Conservation (phyloP, 2,797 vertebrate species). For the Schizothorax lantsangensis region DNA sequence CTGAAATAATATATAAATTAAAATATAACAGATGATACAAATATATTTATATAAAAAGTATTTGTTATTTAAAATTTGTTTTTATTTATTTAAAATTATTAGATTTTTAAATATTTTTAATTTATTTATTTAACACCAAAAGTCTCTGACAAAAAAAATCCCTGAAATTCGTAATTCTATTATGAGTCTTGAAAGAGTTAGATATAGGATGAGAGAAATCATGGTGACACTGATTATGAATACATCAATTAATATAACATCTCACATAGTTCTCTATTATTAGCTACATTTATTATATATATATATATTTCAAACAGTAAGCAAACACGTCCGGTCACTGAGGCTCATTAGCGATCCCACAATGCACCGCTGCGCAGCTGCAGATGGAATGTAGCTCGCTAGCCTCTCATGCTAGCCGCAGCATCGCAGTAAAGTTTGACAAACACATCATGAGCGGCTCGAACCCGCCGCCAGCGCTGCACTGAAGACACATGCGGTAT, state of each 20-base stretch:
- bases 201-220: background rate
- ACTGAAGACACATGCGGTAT: conserved; percentile 36
- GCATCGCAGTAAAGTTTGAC: conserved; percentile 69
- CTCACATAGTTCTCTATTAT: too few relatives aligned
- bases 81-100: too few relatives aligned
- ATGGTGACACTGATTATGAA: too few relatives aligned
- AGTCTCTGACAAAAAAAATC: too few relatives aligned
- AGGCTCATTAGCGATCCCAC: conserved; percentile 50
- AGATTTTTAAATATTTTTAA: too few relatives aligned
- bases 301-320: background rate
- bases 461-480: conserved; percentile 58
- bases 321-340: background rate
- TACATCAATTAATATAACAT: background rate
- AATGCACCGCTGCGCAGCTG: conserved; percentile 61
- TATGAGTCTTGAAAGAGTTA: background rate
- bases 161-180: background rate
- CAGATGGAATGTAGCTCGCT: conserved; percentile 58
- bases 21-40: background rate
- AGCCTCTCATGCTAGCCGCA: conserved; percentile 55
- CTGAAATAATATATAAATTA: background rate
- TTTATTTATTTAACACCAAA: background rate
- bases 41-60: background rate
- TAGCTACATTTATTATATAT: background rate
- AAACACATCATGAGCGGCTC: conserved; percentile 73
- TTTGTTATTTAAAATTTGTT: too few relatives aligned